A percentile compares a stretch with the other conserved stretches of the same genome.
These are phyloP conservation scores for Pomacea canaliculata DNA, from an alignment of 2,888 invertebrate genomes.

Conservation along the genomic window DNA sequence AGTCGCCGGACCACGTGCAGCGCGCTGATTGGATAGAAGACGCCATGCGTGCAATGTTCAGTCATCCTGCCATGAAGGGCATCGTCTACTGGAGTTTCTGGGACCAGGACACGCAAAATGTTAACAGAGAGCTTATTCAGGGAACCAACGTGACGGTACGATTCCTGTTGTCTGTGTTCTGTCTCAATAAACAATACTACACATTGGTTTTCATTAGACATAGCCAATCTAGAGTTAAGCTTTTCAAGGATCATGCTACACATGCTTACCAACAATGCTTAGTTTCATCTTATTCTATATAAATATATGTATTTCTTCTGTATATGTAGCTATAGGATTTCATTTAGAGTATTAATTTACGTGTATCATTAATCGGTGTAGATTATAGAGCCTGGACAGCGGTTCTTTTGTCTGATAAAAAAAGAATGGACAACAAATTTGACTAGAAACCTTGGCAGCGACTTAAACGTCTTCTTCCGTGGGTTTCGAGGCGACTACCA, in stretches of 20 bases:
- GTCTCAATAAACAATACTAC: no score
- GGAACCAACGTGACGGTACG: neutral
- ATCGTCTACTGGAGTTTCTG: conserved; percentile 40
- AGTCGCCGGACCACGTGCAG: conserved; percentile 1
- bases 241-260: no score
- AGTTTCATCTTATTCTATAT: no score
- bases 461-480: conserved; percentile 19
- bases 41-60: conserved; percentile 32
- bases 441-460: conserved; percentile 27
- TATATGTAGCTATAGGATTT: no score
- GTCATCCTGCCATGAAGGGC: conserved; percentile 38
- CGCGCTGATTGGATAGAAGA: conserved; percentile 31
- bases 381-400: conserved; percentile 37
- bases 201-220: no score
- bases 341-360: no score
- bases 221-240: no score
- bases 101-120: conserved; percentile 13
- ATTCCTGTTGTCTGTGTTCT: neutral
- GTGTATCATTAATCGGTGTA: conserved; percentile 6
- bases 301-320: no score
- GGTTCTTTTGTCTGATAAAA: conserved; percentile 35
- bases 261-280: no score
- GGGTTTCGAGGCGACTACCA: conserved; percentile 43
- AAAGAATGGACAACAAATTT: conserved; percentile 42
- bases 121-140: conserved; percentile 5